Evolutionary conservation across 1,140 invertebrate genomes (phyloP), one percentile per base, ranked within the genome.

Genomic region (Drosophila obscura): DNA sequence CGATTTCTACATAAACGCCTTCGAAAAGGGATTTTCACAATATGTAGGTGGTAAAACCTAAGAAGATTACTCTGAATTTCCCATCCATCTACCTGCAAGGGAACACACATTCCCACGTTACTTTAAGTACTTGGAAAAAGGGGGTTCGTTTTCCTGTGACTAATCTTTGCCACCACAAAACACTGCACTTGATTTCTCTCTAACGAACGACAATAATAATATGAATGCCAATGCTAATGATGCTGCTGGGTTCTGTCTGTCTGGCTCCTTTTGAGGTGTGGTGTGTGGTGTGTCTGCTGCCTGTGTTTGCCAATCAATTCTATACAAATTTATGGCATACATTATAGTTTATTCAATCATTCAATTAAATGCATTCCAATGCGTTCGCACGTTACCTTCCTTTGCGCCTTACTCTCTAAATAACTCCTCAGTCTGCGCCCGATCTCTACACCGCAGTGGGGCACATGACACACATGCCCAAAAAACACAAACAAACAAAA

Each of bases 291-390:
- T 7, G 26, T 28, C 1, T 8, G 24, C 6, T 31, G 64, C 22
- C 6, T 67, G 50, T 28, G 35, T 39, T 13, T 57, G 66, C 50
- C 64, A 69, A 69, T 69, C 51, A 68, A 43, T 69, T 57, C 66
- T 68, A 49, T 68, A 69, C 64, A 69, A 69, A 69, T 69, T 49
- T 69, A 69, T 69, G 66, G 50, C 64, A 73, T 71, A 43, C 56
- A 73, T 62, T 73, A 59, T 48, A 51, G 31, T 57, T 75, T 80
- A 57, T 76, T 80, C 66, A 62, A 65, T 80, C 59, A 76, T 66
- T 85, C 64, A 87, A 77, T 87, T 75, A 76, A 85, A 87, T 87
- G 78, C 82, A 85, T 85, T 85, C 82, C 81, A 35, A 81, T 67
- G 81, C 65, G 74, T 78, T 87, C 59, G 62, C 74, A 71, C 77